Base-by-base conservation (phyloP, 2,113 vertebrate species). In the Arvicanthis niloticus region DNA sequence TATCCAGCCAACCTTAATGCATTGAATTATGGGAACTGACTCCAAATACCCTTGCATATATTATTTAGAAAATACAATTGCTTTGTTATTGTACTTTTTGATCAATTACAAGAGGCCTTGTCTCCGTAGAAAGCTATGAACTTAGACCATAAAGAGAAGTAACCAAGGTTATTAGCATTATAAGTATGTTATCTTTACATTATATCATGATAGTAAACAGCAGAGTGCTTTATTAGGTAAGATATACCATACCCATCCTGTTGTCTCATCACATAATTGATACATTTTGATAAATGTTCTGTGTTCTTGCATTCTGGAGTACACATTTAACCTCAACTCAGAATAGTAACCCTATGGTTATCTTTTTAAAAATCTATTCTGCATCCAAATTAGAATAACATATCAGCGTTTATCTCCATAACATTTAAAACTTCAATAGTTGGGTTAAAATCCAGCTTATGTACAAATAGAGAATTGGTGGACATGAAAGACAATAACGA, bases 41-140 rank as follows among this genome's bases (percentile, higher is more conserved):
- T 95, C 73, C 88, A 97, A 96, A 91, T 48, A 88, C 88, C 62
- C 26, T 87, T 89, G 48, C 53, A 68, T 95, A 85, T 88, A 93
- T 97, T 95, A 96, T 85, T 97, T 97, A 80, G 75, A 93, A 97
- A 96, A 95, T 82, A 88, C 37, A 73, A 26, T 96, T 89, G 80
- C 93, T 94, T 94, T 82, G 31, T 75, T 96, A 87, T 45, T 84
- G 26, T 95, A 96, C 88, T 94, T 97, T 91, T 95, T 60, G 95
- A 96, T 95, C 40, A 95, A 91, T 96, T 62, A 92, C 88, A 91
- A 80, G 97, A 95, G 94, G 88, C 58, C 58, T 96, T 88, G 94
- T 97, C 90, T 97, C 76, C 95, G 97, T 93, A 95, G 93, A 97
- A 88, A 97, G 76, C 85, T 96, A 88, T 93, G 95, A 97, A 92